Evolutionary conservation across 2,888 invertebrate genomes (phyloP), one percentile per base, ranked within the genome.

Genomic region (Tanypteryx hageni): DNA sequence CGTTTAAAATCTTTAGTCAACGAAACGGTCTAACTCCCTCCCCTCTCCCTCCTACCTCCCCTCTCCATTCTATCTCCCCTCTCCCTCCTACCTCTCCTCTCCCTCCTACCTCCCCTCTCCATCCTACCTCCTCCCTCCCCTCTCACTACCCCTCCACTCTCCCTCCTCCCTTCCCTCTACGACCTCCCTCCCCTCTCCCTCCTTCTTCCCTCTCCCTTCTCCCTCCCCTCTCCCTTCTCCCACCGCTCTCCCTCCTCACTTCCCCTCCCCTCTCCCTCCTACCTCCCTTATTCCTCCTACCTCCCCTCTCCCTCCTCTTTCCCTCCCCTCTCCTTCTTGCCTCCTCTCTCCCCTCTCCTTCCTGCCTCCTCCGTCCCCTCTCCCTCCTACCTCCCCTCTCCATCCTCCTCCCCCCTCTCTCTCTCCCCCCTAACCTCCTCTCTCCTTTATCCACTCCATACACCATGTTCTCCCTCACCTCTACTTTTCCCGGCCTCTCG

Each of bases 1-100:
- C 76, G 76, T 76, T 76, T 76, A 27, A 76, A 76, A 76, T 22
- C 76, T 27, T 76, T 76, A 76, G 22, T 76, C 76, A 27, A 27
- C 76, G 8, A 76, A 76, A 76, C 76, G 3, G 44, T 44, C 44
- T 44, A 44, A 44, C 44, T 44, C 44, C 27, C 27, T 22, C 76
- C 68, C 22, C 22, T 22, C 16, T 27, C 27, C 27, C 8, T 27
- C 10, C 7, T 22, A 7, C 22, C 13, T 76, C 22, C 16, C 27
- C 27, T 68, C 68, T 18, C 18, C n/a, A n/a, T n/a, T 64, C n/a
- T 64, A n/a, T 18, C 10, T 16, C 64, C 76, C 76, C 16, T 27
- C 22, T 22, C 16, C 18, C 18, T 76, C 0, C 76, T 11, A 22
- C 11, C 68, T n/a, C 27, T 27, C n/a, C 27, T 22, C 27, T 76